Percentiles rank a stretch among this genome's conserved stretches.
Conservation (phyloP, 2,888 invertebrate genomes). For the Megalurothrips usitatus region DNA sequence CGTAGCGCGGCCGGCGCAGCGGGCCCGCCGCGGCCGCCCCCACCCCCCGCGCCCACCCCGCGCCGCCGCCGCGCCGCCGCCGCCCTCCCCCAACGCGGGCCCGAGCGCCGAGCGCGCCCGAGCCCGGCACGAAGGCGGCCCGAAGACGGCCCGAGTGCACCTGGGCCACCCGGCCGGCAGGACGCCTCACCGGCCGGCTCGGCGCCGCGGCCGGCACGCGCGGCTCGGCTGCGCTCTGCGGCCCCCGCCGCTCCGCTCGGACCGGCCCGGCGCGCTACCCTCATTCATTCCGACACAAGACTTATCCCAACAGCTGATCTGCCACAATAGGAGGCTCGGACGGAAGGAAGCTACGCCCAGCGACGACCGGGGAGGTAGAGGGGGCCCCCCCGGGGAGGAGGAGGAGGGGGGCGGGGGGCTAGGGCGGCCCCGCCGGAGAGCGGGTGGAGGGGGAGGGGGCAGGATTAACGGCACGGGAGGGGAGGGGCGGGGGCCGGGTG, state of each 20-base stretch:
- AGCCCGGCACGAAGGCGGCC: background rate
- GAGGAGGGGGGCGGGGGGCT: background rate
- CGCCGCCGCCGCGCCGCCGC: background rate
- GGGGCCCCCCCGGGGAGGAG: background rate
- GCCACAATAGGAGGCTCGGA: constrained; percentile 22
- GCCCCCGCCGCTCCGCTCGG: background rate
- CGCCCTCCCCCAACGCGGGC: constrained; percentile 4
- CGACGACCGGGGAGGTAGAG: background rate
- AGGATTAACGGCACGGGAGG: background rate
- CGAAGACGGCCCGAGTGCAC: constrained; percentile 21
- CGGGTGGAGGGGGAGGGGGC: no score
- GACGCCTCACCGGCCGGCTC: background rate
- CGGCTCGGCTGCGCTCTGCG: background rate
- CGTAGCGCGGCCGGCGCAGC: background rate
- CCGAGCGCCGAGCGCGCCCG: constrained; percentile 1
- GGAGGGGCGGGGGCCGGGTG: background rate
- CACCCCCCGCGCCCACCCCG: background rate
- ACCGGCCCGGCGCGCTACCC: background rate
- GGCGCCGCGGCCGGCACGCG: background rate
- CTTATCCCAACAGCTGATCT: constrained; percentile 24
- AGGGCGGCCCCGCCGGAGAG: background rate
- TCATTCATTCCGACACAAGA: constrained; percentile 15
- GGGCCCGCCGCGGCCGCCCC: background rate
- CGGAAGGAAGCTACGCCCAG: constrained; percentile 3
- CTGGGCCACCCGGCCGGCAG: constrained; percentile 17